These are phyloP conservation scores for Sakesphorus luctuosus DNA, from an alignment of 2,113 vertebrate genomes.

Conservation along the genomic window DNA sequence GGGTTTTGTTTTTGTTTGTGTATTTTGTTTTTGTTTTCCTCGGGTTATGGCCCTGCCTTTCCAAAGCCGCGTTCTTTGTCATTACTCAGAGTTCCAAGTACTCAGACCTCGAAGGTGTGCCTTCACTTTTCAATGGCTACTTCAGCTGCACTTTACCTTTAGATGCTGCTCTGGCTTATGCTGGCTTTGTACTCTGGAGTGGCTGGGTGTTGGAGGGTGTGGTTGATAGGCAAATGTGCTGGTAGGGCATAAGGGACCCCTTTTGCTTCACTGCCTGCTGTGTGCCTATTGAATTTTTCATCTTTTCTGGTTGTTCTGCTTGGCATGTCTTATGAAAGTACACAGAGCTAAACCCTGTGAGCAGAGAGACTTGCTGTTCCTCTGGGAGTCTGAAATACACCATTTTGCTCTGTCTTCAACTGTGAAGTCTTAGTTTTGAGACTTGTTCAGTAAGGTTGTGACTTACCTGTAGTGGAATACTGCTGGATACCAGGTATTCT, in stretches of 20 bases:
- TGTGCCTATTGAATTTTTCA: background rate
- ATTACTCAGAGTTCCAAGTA: background rate
- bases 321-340: rapidly evolving
- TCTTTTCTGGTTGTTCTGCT: background rate
- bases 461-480: background rate
- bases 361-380: background rate
- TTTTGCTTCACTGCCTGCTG: background rate
- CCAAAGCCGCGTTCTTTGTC: background rate
- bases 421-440: background rate
- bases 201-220: background rate
- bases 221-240: background rate
- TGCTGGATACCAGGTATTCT: background rate
- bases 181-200: background rate
- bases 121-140: background rate
- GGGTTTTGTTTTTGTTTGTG: too few species aligned
- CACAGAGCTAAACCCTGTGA: background rate
- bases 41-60: background rate
- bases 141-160: background rate
- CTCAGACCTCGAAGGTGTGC: background rate
- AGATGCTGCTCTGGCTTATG: rapidly evolving
- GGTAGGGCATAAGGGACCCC: rapidly evolving
- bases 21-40: background rate
- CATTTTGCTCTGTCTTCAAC: background rate
- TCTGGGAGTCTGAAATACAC: background rate
- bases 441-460: rapidly evolving